Evolutionary conservation across 2,888 invertebrate genomes (phyloP).

Genomic region (Conus canariensis): DNA sequence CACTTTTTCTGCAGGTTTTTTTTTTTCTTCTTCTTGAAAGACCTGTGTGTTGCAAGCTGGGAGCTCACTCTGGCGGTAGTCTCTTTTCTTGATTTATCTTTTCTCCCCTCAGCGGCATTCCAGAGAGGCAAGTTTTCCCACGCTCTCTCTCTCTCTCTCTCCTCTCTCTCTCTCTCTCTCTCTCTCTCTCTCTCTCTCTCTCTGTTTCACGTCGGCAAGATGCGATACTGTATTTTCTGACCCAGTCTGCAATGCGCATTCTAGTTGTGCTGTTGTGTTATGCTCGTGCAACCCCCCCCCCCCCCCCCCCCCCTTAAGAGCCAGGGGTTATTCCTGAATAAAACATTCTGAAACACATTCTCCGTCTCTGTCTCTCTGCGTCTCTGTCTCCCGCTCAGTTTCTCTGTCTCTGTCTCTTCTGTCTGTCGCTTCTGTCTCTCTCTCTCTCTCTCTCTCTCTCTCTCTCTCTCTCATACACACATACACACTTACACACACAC

Average conservation of each 20-base stretch:
- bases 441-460: not conserved
- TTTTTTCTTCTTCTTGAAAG: too few species aligned
- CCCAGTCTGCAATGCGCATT: too few species aligned
- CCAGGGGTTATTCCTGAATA: too few species aligned
- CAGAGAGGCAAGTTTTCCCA: too few species aligned
- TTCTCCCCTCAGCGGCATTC: not conserved
- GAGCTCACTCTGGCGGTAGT: not conserved
- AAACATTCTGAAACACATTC: too few species aligned
- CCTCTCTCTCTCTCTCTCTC: not conserved
- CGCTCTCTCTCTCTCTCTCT: not conserved
- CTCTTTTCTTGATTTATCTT: not conserved
- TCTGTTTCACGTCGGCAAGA: not conserved
- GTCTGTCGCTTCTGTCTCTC: not conserved
- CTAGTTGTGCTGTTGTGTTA: too few species aligned
- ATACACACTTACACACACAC: not conserved
- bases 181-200: not conserved
- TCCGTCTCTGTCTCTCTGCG: not conserved
- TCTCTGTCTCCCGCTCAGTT: not conserved
- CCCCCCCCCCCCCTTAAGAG: not conserved
- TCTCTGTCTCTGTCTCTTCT: not conserved
- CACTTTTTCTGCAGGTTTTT: too few species aligned
- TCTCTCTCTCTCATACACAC: not conserved
- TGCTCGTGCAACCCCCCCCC: not conserved
- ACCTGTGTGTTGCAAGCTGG: too few species aligned
- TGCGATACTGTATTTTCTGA: too few species aligned